Percentiles rank a stretch among this genome's conserved stretches.
Conservation (phyloP, 1,140 invertebrate species). For the Apis laboriosa region DNA sequence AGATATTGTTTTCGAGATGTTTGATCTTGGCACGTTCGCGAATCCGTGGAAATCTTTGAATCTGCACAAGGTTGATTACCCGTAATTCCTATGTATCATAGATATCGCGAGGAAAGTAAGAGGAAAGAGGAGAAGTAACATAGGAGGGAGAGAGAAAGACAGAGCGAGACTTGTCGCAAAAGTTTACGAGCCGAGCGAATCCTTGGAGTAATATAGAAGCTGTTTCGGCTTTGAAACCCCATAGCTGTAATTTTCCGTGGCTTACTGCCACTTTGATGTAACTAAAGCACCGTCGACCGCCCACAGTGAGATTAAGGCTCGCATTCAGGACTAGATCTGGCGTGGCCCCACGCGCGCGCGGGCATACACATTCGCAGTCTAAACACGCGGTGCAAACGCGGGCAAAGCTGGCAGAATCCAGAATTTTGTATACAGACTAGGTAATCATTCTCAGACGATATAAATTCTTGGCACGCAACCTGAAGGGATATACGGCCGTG, state of each 20-base stretch:
- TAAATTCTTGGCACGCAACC: constrained; percentile 45
- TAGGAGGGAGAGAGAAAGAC: neutral
- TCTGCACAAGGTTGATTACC: neutral
- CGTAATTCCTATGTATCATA: constrained; percentile 7
- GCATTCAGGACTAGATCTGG: constrained; percentile 37
- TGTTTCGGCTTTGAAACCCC: constrained; percentile 56
- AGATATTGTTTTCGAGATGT: too few relatives aligned
- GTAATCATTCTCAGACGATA: constrained; percentile 44
- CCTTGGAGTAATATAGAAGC: constrained; percentile 51
- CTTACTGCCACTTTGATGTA: constrained; percentile 59
- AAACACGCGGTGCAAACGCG: constrained; percentile 47
- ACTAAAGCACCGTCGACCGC: constrained; percentile 51
- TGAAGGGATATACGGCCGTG: neutral
- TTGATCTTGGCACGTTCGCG: neutral
- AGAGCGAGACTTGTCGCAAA: constrained; percentile 38
- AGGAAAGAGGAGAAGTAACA: too few relatives aligned
- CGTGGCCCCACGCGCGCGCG: too few relatives aligned
- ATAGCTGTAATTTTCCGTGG: constrained; percentile 63
- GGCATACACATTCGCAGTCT: constrained; percentile 30
- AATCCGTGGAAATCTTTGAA: neutral
- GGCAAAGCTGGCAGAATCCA: constrained; percentile 47
- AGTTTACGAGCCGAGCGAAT: constrained; percentile 55
- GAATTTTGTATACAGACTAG: constrained; percentile 49
- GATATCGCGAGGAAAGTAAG: neutral
- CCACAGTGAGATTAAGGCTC: constrained; percentile 53